phyloP scores from a whole-genome alignment of 2,888 invertebrate genomes.

The Microctonus brassicae region DNA sequence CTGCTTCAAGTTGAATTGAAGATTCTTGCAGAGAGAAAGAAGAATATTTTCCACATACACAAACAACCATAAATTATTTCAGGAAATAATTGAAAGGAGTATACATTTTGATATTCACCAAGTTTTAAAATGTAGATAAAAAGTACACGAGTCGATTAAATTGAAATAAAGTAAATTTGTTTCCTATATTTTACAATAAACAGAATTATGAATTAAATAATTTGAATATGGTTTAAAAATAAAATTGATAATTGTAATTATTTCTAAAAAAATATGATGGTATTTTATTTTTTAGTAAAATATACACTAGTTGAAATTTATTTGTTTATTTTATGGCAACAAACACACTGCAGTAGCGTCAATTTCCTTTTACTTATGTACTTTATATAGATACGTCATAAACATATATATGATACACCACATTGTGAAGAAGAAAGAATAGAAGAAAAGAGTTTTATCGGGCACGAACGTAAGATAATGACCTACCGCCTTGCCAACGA shows the following conservation, averaged over 20 bases:
- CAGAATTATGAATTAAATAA: no score
- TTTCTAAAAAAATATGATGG: not conserved
- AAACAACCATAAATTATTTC: not conserved
- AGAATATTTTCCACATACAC: not conserved
- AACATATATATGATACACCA: not conserved
- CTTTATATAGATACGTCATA: not conserved
- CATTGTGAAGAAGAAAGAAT: conserved; percentile 23
- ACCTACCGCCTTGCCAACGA: conserved; percentile 44
- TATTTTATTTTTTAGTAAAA: not conserved
- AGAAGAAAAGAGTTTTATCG: conserved; percentile 44
- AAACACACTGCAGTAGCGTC: not conserved
- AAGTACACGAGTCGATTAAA: not conserved
- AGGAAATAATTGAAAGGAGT: no score
- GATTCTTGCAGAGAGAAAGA: not conserved
- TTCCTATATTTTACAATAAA: no score
- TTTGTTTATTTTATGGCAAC: not conserved
- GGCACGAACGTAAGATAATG: conserved; percentile 48
- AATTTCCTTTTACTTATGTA: not conserved
- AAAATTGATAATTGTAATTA: not conserved
- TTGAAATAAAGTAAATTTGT: not conserved
- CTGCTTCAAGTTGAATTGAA: not conserved
- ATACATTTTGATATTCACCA: not conserved
- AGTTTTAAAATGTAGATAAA: not conserved
- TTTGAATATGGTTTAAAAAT: no score
- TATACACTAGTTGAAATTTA: not conserved